Percentiles rank a stretch among this genome's conserved stretches.
Conservation (phyloP, 2,797 vertebrate genomes). For the Oceanodroma leucorhoa region DNA sequence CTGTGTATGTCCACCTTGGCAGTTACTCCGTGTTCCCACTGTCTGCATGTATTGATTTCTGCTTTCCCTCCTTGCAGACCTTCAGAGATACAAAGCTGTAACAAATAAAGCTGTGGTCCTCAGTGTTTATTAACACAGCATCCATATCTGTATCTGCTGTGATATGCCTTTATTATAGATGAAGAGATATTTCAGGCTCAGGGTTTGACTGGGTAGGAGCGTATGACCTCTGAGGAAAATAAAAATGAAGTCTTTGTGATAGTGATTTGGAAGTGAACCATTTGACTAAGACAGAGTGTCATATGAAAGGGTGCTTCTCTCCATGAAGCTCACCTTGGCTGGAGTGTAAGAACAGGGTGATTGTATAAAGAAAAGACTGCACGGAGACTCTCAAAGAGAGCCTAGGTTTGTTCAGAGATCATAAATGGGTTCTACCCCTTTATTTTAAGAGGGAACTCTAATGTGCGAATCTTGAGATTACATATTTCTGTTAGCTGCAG, state of each 20-base stretch:
- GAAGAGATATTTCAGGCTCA: neutral
- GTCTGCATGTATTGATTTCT: neutral
- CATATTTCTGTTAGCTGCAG: neutral
- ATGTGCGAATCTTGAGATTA: neutral
- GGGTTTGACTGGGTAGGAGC: neutral
- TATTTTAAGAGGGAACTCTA: neutral
- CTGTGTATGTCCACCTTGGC: neutral
- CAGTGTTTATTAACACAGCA: neutral
- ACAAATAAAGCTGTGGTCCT: neutral
- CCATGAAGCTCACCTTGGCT: neutral
- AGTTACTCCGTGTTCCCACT: neutral
- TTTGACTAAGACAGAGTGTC: neutral
- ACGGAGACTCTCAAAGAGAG: neutral
- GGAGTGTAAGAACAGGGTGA: neutral
- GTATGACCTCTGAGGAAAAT: neutral
- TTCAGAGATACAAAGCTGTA: neutral
- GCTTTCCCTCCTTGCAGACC: neutral
- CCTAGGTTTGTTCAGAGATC: neutral
- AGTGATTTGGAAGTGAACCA: neutral
- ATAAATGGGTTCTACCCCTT: neutral
- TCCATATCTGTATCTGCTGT: neutral
- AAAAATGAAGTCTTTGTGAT: neutral
- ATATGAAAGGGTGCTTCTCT: neutral
- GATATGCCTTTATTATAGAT: neutral
- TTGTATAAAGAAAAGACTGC: neutral